phyloP scores from a whole-genome alignment of 2,113 vertebrate genomes.

The Labeo rohita region DNA sequence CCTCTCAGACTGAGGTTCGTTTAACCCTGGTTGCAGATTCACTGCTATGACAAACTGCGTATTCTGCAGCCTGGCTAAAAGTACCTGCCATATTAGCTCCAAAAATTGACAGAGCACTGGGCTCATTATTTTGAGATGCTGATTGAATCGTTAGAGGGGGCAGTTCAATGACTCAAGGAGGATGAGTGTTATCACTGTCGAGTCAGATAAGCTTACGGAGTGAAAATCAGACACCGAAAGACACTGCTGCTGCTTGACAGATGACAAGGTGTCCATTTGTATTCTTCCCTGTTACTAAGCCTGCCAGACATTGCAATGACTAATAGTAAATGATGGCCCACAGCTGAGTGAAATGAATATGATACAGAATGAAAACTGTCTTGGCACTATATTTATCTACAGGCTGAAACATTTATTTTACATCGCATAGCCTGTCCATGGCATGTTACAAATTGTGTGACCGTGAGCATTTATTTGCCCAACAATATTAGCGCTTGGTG shows the following conservation, averaged over 20 bases:
- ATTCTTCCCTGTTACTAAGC: slow-evolving; percentile 38
- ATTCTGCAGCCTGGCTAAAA: background rate
- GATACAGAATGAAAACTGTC: slow-evolving; percentile 18
- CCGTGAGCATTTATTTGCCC: background rate
- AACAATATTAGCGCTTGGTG: background rate
- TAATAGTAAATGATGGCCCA: slow-evolving; percentile 28
- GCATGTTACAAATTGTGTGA: background rate
- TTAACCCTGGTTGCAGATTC: background rate
- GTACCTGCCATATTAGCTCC: background rate
- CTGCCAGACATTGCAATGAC: slow-evolving; percentile 33
- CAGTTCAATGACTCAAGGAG: slow-evolving; percentile 39
- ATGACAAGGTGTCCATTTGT: slow-evolving; percentile 30
- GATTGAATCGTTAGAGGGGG: slow-evolving; percentile 42
- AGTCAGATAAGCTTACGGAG: slow-evolving; percentile 41
- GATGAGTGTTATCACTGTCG: slow-evolving; percentile 46
- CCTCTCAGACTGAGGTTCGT: background rate
- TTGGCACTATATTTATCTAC: slow-evolving; percentile 14
- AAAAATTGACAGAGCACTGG: slow-evolving; percentile 5
- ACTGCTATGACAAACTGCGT: background rate
- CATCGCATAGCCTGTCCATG: background rate
- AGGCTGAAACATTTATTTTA: slow-evolving; percentile 1
- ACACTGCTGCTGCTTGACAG: slow-evolving; percentile 10
- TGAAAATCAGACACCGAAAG: slow-evolving; percentile 41
- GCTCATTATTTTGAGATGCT: slow-evolving; percentile 45
- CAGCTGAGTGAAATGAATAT: slow-evolving; percentile 23